These are phyloP conservation scores for Scomberomorus guttatus DNA, from an alignment of 2,797 vertebrate genomes.

Conservation along the genomic window DNA sequence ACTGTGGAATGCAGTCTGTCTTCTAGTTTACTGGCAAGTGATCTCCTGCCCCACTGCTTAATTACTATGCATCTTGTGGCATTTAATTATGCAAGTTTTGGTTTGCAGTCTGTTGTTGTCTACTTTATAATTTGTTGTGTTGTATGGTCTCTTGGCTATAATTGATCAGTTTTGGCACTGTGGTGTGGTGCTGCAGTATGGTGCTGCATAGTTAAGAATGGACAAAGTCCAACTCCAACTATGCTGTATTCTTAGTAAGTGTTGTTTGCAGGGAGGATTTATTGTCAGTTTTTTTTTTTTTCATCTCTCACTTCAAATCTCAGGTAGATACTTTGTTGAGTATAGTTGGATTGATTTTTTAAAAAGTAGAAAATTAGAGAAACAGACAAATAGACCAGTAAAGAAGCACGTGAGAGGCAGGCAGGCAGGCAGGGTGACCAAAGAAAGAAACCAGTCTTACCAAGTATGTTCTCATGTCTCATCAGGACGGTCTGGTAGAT, in stretches of 20 bases:
- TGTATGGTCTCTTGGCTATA: slow-evolving; percentile 30
- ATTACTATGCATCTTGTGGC: slow-evolving; percentile 55
- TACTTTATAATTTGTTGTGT: slow-evolving; percentile 41
- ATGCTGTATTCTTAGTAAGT: not conserved
- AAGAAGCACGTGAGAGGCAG: not conserved
- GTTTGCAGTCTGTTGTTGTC: slow-evolving; percentile 46
- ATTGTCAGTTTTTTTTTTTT: not conserved
- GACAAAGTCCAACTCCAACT: slow-evolving; percentile 5
- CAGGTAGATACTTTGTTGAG: not conserved
- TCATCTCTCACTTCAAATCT: not conserved
- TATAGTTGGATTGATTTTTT: not conserved
- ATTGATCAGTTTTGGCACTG: slow-evolving; percentile 54
- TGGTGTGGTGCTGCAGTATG: slow-evolving; percentile 7
- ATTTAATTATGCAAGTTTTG: slow-evolving; percentile 55
- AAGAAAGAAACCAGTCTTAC: slow-evolving; percentile 79
- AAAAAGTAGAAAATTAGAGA: not conserved
- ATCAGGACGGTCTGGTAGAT: slow-evolving; percentile 98
- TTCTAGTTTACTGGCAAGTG: slow-evolving; percentile 35
- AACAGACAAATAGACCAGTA: not conserved
- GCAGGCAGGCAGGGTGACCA: not conserved
- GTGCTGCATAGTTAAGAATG: slow-evolving; percentile 31
- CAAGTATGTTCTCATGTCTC: slow-evolving; percentile 98
- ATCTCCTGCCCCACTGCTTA: slow-evolving; percentile 43
- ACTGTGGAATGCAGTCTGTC: slow-evolving; percentile 17
- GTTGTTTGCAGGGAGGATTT: not conserved